Base-by-base conservation (phyloP, 2,888 invertebrate species). In the Rutpela maculata region DNA sequence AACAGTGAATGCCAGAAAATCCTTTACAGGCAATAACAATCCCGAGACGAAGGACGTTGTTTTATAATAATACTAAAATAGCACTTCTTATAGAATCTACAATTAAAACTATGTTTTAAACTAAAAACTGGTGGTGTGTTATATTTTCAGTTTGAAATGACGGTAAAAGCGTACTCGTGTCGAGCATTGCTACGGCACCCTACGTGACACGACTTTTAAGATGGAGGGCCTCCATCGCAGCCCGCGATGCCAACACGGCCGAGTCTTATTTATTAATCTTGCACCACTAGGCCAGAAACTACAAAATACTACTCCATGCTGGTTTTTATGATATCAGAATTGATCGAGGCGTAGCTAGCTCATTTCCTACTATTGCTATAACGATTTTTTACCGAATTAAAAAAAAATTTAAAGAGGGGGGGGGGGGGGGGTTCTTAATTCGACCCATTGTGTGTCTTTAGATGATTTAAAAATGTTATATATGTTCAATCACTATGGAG, bases 121-220 rank as follows among this genome's bases (percentile, higher is more conserved):
- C 85, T 87, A 88, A 88, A 87, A 88, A 87, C 86, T 86, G 85
- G 85, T 85, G 87, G 87, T 87, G 86, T 88, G 87, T 87, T 87
- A 88, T 88, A 88, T 88, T 88, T 88, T 88, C 86, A 85, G 87
- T 87, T 88, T 87, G 87, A 88, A 88, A 87, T 87, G 88, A 87
- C 88, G 88, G 87, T 88, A 88, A 88, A 88, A 88, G 88, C 87
- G 88, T 87, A 88, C 86, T 87, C 88, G 87, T 88, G 88, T 88
- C 88, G 87, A 85, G 86, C 86, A 85, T 77, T 85, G 87, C 88
- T 86, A 84, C 84, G 84, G 85, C 84, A 78, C 12, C 22, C 31
- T 75, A 77, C 78, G 78, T 78, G 76, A 78, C 76, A 38, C 43
- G 70, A 70, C 70, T 70, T 67, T 75, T 77, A 74, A 76, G 75